phyloP scores from a whole-genome alignment of 53 echinoderm and acorn worm species.

The Holothuria leucospilota region DNA sequence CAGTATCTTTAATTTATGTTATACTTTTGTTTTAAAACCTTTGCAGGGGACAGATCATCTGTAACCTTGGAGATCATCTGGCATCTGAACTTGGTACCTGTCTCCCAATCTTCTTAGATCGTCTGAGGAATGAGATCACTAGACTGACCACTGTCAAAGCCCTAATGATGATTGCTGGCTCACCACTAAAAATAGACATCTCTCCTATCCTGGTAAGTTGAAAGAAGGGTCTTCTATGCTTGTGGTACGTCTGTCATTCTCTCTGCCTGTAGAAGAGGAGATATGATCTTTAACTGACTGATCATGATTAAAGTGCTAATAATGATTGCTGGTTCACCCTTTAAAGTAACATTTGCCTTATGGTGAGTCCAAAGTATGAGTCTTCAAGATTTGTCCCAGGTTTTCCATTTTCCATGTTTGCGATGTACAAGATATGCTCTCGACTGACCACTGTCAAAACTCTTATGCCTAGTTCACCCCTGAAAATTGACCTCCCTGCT shows the following conservation, averaged over 20 bases:
- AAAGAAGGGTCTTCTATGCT: too few species aligned
- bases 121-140: conserved; percentile 97
- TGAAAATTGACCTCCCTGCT: too few species aligned
- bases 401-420: too few species aligned
- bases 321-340: conserved; percentile 90
- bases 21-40: neutral
- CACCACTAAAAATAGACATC: conserved; percentile 94
- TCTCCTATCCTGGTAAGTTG: conserved; percentile 84
- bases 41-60: conserved; percentile 46
- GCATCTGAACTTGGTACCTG: conserved; percentile 82
- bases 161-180: conserved; percentile 91
- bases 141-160: conserved; percentile 97
- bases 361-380: too few species aligned
- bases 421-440: too few species aligned
- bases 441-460: too few species aligned
- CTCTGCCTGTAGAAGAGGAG: too few species aligned
- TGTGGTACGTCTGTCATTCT: too few species aligned
- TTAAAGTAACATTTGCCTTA: conserved; percentile 60
- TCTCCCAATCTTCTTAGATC: conserved; percentile 96
- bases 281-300: conserved; percentile 64
- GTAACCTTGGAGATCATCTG: conserved; percentile 93
- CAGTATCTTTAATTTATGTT: too few species aligned
- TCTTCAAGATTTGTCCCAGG: too few species aligned
- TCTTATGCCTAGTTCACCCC: too few species aligned
- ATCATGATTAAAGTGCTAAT: conserved; percentile 93